These are phyloP conservation scores for Epinephelus awoara DNA, from an alignment of 2,797 vertebrate genomes.

Conservation along the genomic window DNA sequence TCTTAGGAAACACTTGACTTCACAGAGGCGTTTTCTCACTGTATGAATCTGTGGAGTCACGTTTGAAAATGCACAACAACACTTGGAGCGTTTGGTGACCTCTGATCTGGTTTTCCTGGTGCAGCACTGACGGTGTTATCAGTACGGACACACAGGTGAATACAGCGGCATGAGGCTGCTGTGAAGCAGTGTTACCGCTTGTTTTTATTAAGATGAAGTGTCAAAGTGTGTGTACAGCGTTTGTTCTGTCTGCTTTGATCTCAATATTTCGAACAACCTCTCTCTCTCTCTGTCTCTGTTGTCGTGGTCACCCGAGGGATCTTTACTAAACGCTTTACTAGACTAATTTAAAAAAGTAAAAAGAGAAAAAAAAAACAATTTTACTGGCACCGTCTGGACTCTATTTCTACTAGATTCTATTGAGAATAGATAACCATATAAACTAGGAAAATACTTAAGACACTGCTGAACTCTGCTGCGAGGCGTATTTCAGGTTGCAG, in stretches of 20 bases:
- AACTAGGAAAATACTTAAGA: constrained; percentile 60
- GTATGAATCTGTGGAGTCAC: constrained; percentile 7
- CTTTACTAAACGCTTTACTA: constrained; percentile 69
- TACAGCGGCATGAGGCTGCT: not conserved
- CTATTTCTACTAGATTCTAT: constrained; percentile 76
- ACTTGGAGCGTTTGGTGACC: constrained; percentile 7
- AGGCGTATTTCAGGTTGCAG: constrained; percentile 80
- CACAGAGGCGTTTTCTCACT: constrained; percentile 3
- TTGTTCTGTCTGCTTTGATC: constrained; percentile 57
- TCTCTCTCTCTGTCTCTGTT: constrained; percentile 56
- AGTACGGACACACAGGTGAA: not conserved
- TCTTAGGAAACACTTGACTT: constrained; percentile 24
- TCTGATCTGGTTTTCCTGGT: not conserved
- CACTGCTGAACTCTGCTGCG: constrained; percentile 73
- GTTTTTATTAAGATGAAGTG: constrained; percentile 68
- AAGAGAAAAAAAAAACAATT: constrained; percentile 17
- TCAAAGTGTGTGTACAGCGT: constrained; percentile 67
- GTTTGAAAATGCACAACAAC: constrained; percentile 11
- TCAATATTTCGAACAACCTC: constrained; percentile 57
- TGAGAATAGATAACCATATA: constrained; percentile 61
- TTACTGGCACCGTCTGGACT: constrained; percentile 73
- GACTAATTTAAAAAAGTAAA: constrained; percentile 58
- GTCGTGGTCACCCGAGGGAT: constrained; percentile 56
- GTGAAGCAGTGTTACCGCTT: not conserved
- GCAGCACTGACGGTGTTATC: constrained; percentile 25